Percentiles rank a stretch among this genome's conserved stretches.
Conservation (phyloP, 2,113 vertebrate genomes). For the Acanthisitta chloris region DNA sequence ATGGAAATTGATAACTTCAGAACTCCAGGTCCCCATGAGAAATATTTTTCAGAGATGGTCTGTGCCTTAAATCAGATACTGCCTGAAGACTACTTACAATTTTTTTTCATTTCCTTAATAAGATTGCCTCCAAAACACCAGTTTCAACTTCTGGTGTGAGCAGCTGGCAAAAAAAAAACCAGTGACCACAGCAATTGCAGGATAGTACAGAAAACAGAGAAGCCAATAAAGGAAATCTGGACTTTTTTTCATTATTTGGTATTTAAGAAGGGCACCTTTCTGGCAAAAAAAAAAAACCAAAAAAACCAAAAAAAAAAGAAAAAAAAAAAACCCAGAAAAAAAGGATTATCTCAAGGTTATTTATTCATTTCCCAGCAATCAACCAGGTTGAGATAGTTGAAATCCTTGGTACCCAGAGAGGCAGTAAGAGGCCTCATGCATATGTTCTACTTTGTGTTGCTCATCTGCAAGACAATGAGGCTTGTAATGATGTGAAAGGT, state of each 20-base stretch:
- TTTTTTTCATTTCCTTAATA: constrained; percentile 43
- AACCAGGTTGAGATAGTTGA: constrained; percentile 59
- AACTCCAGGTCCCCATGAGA: constrained; percentile 20
- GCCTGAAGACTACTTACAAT: neutral
- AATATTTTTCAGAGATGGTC: constrained; percentile 17
- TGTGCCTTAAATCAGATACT: constrained; percentile 32
- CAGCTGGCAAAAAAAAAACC: constrained; percentile 45
- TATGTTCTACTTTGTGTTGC: constrained; percentile 78
- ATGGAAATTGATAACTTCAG: constrained; percentile 22
- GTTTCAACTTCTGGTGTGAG: constrained; percentile 41
- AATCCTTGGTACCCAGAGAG: constrained; percentile 66
- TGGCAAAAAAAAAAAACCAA: too few species aligned
- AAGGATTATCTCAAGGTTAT: constrained; percentile 67
- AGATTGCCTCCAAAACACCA: constrained; percentile 10
- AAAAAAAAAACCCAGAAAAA: too few species aligned
- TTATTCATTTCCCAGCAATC: constrained; percentile 72
- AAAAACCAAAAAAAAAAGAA: too few species aligned
- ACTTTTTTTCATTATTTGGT: neutral
- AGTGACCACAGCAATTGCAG: neutral
- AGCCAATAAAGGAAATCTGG: neutral
- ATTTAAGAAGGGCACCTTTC: constrained; percentile 55
- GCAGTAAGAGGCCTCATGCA: constrained; percentile 63
- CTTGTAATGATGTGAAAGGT: constrained; percentile 80
- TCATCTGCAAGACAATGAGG: constrained; percentile 89
- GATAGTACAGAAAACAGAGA: neutral